A percentile compares a stretch with the other conserved stretches of the same genome.
Conservation (phyloP, 1,140 invertebrate genomes). For the Orchesella cincta region DNA sequence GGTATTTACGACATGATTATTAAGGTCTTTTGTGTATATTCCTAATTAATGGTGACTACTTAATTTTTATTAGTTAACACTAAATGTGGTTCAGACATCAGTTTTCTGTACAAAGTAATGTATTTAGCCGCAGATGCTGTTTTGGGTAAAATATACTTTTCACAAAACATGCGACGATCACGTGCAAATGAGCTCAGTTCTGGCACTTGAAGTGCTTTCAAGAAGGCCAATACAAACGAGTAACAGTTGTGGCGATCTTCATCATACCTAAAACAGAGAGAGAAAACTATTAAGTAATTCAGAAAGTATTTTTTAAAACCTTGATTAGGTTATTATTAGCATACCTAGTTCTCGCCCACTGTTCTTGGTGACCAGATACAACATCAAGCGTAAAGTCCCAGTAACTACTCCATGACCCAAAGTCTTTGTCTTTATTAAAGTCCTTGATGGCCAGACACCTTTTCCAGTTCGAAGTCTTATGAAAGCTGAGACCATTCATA, state of each 20-base stretch:
- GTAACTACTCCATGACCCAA: slow-evolving; percentile 68
- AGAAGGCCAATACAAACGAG: slow-evolving; percentile 74
- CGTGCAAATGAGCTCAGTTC: slow-evolving; percentile 65
- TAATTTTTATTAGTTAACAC: background rate
- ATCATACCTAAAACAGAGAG: slow-evolving; percentile 62
- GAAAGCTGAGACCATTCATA: slow-evolving; percentile 66
- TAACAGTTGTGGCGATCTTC: slow-evolving; percentile 77
- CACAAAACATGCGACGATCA: slow-evolving; percentile 70
- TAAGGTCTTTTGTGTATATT: too few relatives aligned
- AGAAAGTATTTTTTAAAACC: slow-evolving; percentile 3
- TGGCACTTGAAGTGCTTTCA: slow-evolving; percentile 66
- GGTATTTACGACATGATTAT: too few relatives aligned
- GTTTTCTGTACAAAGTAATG: slow-evolving; percentile 72
- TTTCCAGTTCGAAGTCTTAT: slow-evolving; percentile 64
- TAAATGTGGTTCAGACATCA: slow-evolving; percentile 51
- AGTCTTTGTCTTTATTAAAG: slow-evolving; percentile 56
- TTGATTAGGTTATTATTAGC: background rate
- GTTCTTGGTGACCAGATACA: slow-evolving; percentile 63
- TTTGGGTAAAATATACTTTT: slow-evolving; percentile 72
- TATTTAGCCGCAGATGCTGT: slow-evolving; percentile 76
- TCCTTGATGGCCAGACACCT: slow-evolving; percentile 70
- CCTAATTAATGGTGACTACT: too few relatives aligned
- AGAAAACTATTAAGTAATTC: slow-evolving; percentile 15
- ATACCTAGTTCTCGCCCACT: slow-evolving; percentile 65
- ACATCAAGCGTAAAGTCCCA: slow-evolving; percentile 73